These are phyloP conservation scores for Diplosoma virens DNA, from an alignment of 23 tunicate genomes.

Conservation along the genomic window DNA sequence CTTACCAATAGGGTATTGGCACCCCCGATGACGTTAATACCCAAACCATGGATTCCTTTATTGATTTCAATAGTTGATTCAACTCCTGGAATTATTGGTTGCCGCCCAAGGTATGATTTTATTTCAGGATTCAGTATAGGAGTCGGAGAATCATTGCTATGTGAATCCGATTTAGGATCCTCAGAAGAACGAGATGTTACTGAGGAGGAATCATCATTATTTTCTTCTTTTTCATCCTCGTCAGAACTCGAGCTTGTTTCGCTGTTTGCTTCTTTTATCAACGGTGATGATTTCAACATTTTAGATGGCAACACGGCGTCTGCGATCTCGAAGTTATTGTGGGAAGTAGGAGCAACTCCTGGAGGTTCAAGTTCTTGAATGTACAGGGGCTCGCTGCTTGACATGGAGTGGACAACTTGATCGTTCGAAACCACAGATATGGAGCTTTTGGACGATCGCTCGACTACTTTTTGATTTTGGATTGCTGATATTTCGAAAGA, in stretches of 20 bases:
- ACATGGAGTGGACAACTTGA: not conserved
- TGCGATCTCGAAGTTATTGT: not conserved
- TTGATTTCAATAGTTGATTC: constrained; percentile 87
- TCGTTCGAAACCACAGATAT: not conserved
- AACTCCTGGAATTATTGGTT: constrained; percentile 60
- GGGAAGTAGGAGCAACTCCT: not conserved
- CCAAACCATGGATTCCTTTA: constrained; percentile 77
- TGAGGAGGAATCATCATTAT: not conserved
- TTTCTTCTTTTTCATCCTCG: not conserved
- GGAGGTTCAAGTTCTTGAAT: constrained; percentile 6
- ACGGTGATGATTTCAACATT: not conserved
- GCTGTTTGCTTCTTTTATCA: not conserved
- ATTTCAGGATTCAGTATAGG: constrained; percentile 1
- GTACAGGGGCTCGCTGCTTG: constrained; percentile 12
- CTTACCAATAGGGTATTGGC: constrained; percentile 78
- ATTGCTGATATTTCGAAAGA: not conserved
- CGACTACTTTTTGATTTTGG: not conserved
- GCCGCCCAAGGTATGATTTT: constrained; percentile 24
- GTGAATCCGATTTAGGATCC: not conserved
- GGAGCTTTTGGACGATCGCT: not conserved
- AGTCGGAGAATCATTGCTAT: constrained; percentile 5
- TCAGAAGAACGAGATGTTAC: not conserved
- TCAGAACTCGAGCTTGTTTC: not conserved
- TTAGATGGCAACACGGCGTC: not conserved
- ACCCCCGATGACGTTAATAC: constrained; percentile 89